phyloP scores from a whole-genome alignment of 2,797 vertebrate species.

The Characodon lateralis region DNA sequence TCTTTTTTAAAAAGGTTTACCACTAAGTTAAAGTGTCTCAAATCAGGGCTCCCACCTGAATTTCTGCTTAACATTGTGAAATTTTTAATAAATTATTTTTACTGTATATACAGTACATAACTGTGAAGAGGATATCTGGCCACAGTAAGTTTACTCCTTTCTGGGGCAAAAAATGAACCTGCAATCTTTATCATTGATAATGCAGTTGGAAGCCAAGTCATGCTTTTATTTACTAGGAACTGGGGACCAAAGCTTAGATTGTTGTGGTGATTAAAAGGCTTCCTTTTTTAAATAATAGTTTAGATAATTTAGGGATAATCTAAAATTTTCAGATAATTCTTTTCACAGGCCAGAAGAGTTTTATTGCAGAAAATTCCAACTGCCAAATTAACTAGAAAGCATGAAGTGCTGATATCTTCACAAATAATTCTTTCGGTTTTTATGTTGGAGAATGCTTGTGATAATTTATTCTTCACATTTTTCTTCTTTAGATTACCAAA shows the following conservation, averaged over 20 bases:
- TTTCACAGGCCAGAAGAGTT: neutral
- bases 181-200: neutral
- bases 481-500: neutral
- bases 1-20: neutral
- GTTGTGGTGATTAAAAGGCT: neutral
- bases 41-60: no score
- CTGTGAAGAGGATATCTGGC: no score
- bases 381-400: neutral
- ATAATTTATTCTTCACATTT: neutral
- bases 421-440: neutral
- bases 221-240: neutral
- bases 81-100: neutral
- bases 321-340: neutral
- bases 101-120: no score
- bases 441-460: neutral
- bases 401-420: neutral
- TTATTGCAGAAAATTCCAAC: neutral
- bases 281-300: neutral
- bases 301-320: neutral
- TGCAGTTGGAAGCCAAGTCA: neutral
- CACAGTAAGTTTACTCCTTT: no score
- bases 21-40: neutral
- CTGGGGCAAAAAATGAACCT: no score
- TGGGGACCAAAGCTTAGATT: neutral
- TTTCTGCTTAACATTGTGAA: neutral